Percentiles rank a stretch among this genome's conserved stretches.
Evolutionary conservation across 2,113 vertebrate species (phyloP).

Genomic region (Plectropomus leopardus): DNA sequence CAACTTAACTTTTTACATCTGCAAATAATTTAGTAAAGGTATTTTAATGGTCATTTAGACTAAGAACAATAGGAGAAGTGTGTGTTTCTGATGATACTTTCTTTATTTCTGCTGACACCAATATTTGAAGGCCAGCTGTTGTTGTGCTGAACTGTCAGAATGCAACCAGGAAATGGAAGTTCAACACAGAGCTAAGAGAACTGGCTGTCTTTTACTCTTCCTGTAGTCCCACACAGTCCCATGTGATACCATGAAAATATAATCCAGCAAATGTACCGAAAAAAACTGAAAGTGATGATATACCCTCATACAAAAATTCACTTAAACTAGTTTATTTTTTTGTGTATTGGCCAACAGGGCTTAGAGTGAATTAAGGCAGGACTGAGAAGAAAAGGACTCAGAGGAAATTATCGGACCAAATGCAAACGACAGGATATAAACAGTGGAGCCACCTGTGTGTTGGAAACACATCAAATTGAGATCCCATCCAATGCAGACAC

Average conservation of each 20-base stretch:
- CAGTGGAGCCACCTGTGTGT: slow-evolving; percentile 11
- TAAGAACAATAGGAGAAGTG: neutral
- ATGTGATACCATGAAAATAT: neutral
- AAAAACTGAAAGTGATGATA: neutral
- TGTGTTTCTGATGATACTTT: slow-evolving; percentile 15
- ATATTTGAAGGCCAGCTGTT: slow-evolving; percentile 50
- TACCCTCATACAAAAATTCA: neutral
- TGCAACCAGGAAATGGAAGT: slow-evolving; percentile 57
- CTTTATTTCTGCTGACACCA: slow-evolving; percentile 42
- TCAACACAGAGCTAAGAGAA: slow-evolving; percentile 28
- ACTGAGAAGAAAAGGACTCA: neutral
- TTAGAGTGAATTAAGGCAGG: neutral
- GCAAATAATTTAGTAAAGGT: neutral
- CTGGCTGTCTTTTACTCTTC: slow-evolving; percentile 15
- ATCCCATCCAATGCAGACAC: slow-evolving; percentile 33
- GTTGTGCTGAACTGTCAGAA: slow-evolving; percentile 58
- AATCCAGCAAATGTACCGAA: neutral
- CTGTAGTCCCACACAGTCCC: slow-evolving; percentile 10
- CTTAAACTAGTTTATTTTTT: neutral
- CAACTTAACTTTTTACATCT: neutral
- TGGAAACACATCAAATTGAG: slow-evolving; percentile 50
- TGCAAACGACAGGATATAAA: slow-evolving; percentile 27
- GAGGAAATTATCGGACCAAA: slow-evolving; percentile 19
- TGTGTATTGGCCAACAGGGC: neutral
- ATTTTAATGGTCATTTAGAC: neutral